phyloP scores from a whole-genome alignment of 2,113 vertebrate species.

The Philantomba maxwellii region DNA sequence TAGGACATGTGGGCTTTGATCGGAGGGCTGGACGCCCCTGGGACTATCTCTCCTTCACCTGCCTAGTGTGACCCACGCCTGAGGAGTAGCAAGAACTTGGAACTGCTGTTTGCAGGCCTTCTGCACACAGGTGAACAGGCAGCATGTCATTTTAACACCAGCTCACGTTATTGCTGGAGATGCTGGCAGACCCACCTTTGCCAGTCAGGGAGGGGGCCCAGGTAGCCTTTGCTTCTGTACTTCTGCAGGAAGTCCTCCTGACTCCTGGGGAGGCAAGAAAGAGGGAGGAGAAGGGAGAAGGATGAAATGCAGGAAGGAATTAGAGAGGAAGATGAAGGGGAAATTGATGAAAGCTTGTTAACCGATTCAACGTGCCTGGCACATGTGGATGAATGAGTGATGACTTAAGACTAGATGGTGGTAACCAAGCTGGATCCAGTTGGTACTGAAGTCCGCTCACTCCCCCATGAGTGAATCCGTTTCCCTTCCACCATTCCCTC shows the following conservation, averaged over 20 bases:
- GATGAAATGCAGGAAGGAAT: background rate
- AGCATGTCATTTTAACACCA: background rate
- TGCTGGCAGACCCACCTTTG: background rate
- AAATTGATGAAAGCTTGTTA: background rate
- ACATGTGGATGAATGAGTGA: background rate
- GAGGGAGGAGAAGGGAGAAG: background rate
- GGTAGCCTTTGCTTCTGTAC: background rate
- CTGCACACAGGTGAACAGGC: constrained; percentile 20
- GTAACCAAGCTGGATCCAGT: background rate
- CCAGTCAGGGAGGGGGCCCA: too few relatives aligned
- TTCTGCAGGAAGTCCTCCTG: background rate
- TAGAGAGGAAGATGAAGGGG: background rate
- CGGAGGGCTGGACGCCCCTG: background rate
- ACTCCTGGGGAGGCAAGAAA: background rate
- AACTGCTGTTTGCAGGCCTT: constrained; percentile 5
- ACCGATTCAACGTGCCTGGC: background rate
- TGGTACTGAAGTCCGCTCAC: background rate
- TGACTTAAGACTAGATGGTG: accelerated
- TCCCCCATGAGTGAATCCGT: background rate
- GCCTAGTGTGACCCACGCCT: background rate
- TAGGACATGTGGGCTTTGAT: background rate
- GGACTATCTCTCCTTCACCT: too few relatives aligned
- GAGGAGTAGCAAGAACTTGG: background rate
- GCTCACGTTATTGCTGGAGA: background rate
- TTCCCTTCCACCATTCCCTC: background rate